Percentiles rank a stretch among this genome's conserved stretches.
phyloP scores from a whole-genome alignment of 64 coral and sea anemone genomes.

The Montipora efflorescens region DNA sequence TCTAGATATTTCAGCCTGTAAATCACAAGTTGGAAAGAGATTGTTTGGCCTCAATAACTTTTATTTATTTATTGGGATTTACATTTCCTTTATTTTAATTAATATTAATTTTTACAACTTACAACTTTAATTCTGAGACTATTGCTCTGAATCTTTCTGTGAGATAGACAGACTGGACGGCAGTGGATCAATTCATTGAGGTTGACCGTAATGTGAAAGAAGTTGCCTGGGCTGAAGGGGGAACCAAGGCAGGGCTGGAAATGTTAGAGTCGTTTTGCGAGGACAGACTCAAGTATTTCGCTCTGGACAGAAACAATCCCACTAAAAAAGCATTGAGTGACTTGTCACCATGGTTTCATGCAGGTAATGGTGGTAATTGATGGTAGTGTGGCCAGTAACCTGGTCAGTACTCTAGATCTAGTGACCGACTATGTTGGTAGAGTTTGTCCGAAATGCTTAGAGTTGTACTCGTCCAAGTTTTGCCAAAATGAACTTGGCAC shows the following conservation, averaged over 20 bases:
- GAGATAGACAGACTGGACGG: slow-evolving; percentile 65
- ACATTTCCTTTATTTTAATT: too few relatives aligned
- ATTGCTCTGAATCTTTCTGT: neutral
- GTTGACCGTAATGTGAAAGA: slow-evolving; percentile 69
- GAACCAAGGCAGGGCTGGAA: slow-evolving; percentile 66
- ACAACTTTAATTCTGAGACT: neutral
- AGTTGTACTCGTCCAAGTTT: too few relatives aligned
- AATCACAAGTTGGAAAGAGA: too few relatives aligned
- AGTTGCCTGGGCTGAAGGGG: slow-evolving; percentile 72
- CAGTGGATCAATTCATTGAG: slow-evolving; percentile 70
- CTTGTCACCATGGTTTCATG: slow-evolving; percentile 85
- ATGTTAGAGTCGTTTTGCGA: slow-evolving; percentile 61
- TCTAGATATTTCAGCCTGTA: too few relatives aligned
- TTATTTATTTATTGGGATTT: too few relatives aligned
- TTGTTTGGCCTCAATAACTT: too few relatives aligned
- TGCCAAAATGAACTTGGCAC: too few relatives aligned
- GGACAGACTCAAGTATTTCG: slow-evolving; percentile 63
- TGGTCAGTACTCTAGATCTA: too few relatives aligned
- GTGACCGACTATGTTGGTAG: too few relatives aligned
- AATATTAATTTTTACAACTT: too few relatives aligned
- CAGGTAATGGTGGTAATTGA: slow-evolving; percentile 14
- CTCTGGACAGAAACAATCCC: slow-evolving; percentile 72
- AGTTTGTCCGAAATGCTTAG: too few relatives aligned
- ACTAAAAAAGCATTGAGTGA: slow-evolving; percentile 79
- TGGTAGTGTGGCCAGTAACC: too few relatives aligned